Base-by-base conservation (phyloP, 2,888 invertebrate genomes). In the Artemia sinica region DNA sequence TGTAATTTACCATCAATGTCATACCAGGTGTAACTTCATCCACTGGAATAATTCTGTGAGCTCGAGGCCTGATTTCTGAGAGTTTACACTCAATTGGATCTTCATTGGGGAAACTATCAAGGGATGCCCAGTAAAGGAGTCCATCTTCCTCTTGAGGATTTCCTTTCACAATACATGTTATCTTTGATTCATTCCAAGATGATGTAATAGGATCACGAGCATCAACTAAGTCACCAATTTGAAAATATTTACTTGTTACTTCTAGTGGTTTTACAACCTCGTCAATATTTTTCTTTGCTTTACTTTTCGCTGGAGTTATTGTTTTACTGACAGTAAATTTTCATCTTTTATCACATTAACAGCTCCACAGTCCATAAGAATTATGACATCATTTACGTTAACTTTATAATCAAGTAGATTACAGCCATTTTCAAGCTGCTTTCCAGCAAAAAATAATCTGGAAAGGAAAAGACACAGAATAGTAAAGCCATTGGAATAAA, bases 381-480 rank as follows among this genome's bases (percentile, higher is more conserved):
- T 86, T 66, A 89, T 83, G 18, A 88, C 85, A 77, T 88, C 86
- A 77, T 88, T 87, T 12, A 86, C 77, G 71, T 85, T 84, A 13
- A 89, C 84, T 74, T 84, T 83, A 75, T 90, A 90, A 76, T 89
- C 88, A 76, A 86, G 84, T 72, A 90, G 79, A 69, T 83, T 84
- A 74, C 86, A 85, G 1, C 84, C 85, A 81, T 87, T 82, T 76
- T 86, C 86, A 67, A 89, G 77, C 84, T 87, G 77, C 70, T 50
- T n/a, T 49, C 14, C 14, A 48, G 48, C 28, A 41, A 66, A 69
- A 58, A 68, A 71, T 9, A 58, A 58, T 18, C 58, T 58, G 58
- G 8, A 58, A 58, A 58, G 18, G 18, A 58, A 0, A 58, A 8
- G 18, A 14, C 10, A 8, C 18, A 9, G 10, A 58, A 28, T 28